Evolutionary conservation across 2,888 invertebrate genomes (phyloP).

Genomic region (Tenthredo distinguenda): DNA sequence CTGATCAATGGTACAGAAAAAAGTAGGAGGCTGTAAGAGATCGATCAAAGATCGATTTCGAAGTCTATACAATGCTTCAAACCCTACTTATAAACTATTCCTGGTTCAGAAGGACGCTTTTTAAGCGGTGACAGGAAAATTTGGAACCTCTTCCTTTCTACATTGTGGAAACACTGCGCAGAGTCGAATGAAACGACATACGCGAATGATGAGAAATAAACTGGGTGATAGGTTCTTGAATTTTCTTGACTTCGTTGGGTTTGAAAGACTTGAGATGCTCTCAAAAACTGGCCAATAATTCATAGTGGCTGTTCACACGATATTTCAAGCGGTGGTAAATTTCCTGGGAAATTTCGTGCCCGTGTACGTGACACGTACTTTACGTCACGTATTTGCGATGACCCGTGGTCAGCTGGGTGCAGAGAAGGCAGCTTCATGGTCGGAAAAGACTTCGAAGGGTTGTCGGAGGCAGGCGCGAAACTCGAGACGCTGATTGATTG

Average conservation of each 20-base stretch:
- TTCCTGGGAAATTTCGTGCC: neutral
- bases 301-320: neutral
- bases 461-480: slow-evolving; percentile 42
- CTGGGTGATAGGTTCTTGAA: neutral
- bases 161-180: neutral
- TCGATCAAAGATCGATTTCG: neutral
- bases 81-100: neutral
- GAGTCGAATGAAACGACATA: neutral
- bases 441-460: slow-evolving; percentile 33
- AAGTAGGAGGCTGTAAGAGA: neutral
- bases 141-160: neutral
- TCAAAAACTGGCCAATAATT: neutral
- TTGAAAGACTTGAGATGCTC: neutral
- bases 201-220: too few relatives aligned
- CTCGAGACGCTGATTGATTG: slow-evolving; percentile 49
- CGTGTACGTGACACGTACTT: slow-evolving; percentile 9
- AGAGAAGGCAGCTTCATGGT: neutral
- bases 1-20: neutral
- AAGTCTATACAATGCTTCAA: neutral
- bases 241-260: neutral
- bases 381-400: slow-evolving; percentile 29
- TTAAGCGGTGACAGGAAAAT: neutral
- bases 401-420: slow-evolving; percentile 20
- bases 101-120: neutral
- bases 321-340: neutral